Base-by-base conservation (phyloP, 2,797 vertebrate species). In the Philypnodon macrostomus region DNA sequence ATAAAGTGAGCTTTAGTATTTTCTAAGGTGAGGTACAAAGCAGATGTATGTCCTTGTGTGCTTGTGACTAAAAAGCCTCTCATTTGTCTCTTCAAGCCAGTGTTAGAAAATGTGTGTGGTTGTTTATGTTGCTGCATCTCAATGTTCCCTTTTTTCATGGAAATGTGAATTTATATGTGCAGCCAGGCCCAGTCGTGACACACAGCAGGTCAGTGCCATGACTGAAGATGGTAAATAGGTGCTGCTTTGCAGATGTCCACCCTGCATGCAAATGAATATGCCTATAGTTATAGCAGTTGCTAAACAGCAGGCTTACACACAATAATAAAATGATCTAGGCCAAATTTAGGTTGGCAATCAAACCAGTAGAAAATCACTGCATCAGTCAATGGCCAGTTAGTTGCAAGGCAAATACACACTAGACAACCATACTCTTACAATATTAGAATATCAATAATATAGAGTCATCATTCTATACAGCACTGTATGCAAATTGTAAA, bases 111-210 rank as follows among this genome's bases (percentile, higher is more conserved):
- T 37, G 54, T 27, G 39, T 19, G 36, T 49, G 26, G 33, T 55
- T 55, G 59, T 61, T 74, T 57, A 62, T 77, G 52, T 55, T 76
- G 45, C 58, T 72, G 61, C 54, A 73, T 78, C 30, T 68, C 50
- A 39, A 24, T 56, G 19, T 51, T 30, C 63, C 36, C 36, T 16
- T 64, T 73, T 57, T 47, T n/a, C n/a, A 53, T 61, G 64, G 53
- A 69, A 63, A 53, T 15, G 18, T 14, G 31, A 49, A 67, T 55
- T n/a, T 48, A 47, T 75, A 47, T 58, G 29, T 14, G 18, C 42
- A 5, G 45, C 47, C 4, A 3, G 36, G 31, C 40, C 46, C 8
- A 36, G 54, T 29, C 15, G 33, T 40, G 45, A 48, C 37, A 17
- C 60, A n/a, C n/a, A n/a, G 52, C 13, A 16, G 50, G 64, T 60